These are phyloP conservation scores for Patella pellucida DNA, from an alignment of 2,888 invertebrate genomes.

Conservation along the genomic window DNA sequence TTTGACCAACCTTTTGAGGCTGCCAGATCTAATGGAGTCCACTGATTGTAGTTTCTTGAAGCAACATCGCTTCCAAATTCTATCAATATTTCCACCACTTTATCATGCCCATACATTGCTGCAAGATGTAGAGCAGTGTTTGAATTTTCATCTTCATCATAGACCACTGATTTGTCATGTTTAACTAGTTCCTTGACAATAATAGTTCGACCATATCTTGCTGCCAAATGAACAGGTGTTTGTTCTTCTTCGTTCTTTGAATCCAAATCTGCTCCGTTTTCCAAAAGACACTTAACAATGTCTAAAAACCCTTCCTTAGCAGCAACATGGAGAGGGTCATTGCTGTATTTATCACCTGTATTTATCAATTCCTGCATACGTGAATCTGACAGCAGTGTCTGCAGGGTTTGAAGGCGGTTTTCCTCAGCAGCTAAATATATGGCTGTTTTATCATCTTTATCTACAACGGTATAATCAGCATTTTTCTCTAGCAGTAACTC, in stretches of 20 bases:
- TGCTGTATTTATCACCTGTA: constrained; percentile 71
- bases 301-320: constrained; percentile 68
- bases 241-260: constrained; percentile 73
- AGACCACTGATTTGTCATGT: constrained; percentile 65
- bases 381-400: constrained; percentile 66
- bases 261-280: constrained; percentile 68
- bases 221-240: constrained; percentile 72
- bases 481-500: constrained; percentile 64
- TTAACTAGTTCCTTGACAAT: constrained; percentile 67
- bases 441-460: constrained; percentile 72
- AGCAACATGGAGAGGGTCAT: constrained; percentile 73
- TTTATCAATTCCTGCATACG: constrained; percentile 64
- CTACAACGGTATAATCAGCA: constrained; percentile 68
- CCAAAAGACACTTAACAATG: constrained; percentile 67
- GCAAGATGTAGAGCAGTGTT: constrained; percentile 72
- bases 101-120: constrained; percentile 70
- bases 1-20: constrained; percentile 70
- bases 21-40: constrained; percentile 73
- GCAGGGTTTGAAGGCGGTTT: constrained; percentile 60
- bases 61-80: constrained; percentile 71
- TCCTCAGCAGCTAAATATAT: constrained; percentile 71
- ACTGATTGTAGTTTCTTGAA: constrained; percentile 71
- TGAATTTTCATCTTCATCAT: constrained; percentile 71
- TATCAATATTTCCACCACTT: constrained; percentile 67
- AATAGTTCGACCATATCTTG: constrained; percentile 68